Base-by-base conservation (phyloP, 2,888 invertebrate species). In the Osmoderma eremita region DNA sequence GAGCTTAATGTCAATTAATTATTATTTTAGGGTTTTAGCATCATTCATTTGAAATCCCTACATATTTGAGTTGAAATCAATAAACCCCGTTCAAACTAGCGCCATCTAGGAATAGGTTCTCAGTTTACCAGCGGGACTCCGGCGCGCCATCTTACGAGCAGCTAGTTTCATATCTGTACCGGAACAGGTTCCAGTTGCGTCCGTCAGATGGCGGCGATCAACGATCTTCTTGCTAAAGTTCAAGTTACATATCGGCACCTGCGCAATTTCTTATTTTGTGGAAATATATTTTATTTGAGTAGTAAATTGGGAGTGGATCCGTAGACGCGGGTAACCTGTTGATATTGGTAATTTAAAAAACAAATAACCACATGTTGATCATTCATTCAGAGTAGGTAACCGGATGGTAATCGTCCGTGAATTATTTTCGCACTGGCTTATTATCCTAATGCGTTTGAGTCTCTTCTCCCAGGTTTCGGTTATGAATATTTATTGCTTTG, bases 341-440 rank as follows among this genome's bases (percentile, higher is more conserved):
- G 76, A 76, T 75, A 72, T 72, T 66, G 70, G 71, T 66, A 72
- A 75, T 75, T 75, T 75, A 73, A 75, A 76, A 75, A 74, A 75
- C 73, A 76, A 76, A 74, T 75, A 76, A 75, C 76, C 76, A 76
- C 75, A 72, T 76, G 76, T 76, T 76, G 76, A 75, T 72, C 70
- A 45, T 62, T 41, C 65, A 67, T 68, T 62, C 61, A 42, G 38
- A 38, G 61, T 30, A 30, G 30, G 30, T 30, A 30, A 6, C 53
- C 50, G 45, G 69, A 24, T 56, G 30, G 61, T 64, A 67, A 63
- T 67, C 63, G 58, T 58, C 58, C 51, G 36, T 45, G 64, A 61
- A 50, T 67, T 64, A 54, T 64, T 64, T 64, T 58, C 62, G 42
- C 53, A 36, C 62, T 39, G 64, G 49, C 64, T 48, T 54, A 53